phyloP scores from a whole-genome alignment of 2,113 vertebrate species.

The Sisor rabdophorus region DNA sequence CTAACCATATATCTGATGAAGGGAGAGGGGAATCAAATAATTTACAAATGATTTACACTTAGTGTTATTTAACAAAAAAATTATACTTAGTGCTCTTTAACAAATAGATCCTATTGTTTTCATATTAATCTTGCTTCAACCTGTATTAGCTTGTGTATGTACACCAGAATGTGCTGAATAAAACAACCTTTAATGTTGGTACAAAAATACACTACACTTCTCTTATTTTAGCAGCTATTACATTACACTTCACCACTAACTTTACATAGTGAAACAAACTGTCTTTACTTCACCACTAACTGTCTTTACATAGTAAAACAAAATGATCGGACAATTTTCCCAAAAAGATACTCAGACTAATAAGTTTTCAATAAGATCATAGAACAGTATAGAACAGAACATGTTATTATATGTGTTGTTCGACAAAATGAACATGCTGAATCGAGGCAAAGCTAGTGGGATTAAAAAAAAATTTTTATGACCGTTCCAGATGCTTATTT shows the following conservation, averaged over 20 bases:
- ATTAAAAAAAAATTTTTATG: conserved; percentile 14
- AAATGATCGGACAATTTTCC: too few species aligned
- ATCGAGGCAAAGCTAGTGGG: neutral
- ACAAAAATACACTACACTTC: too few species aligned
- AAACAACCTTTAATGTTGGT: neutral
- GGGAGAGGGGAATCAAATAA: neutral
- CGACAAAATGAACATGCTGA: neutral
- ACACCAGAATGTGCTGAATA: neutral
- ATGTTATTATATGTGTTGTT: neutral
- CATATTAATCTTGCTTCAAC: neutral
- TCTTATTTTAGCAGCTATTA: neutral
- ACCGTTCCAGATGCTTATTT: neutral
- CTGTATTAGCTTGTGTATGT: neutral
- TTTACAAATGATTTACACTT: neutral
- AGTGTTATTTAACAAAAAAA: neutral
- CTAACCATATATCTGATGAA: too few species aligned
- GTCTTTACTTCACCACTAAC: too few species aligned
- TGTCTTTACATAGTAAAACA: neutral
- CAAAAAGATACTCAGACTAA: neutral
- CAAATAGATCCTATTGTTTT: neutral
- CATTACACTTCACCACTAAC: neutral
- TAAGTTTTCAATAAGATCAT: neutral
- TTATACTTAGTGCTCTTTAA: neutral
- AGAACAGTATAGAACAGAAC: neutral
- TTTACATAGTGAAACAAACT: neutral